Conservation (phyloP, 1,140 invertebrate genomes). For the Drosophila ambigua region DNA sequence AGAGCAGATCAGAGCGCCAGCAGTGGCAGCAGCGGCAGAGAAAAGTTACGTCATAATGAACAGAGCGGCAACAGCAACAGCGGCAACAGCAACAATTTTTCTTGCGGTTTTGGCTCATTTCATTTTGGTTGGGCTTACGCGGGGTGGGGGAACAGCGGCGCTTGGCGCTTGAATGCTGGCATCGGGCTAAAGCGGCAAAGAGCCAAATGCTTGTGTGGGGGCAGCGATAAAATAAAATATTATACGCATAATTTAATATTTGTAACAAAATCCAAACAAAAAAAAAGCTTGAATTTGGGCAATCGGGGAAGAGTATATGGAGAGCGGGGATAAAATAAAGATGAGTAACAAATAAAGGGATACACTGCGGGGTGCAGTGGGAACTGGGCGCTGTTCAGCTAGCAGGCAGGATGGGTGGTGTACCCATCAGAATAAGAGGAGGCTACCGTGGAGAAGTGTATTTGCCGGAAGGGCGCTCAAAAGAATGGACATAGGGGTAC, state of each 20-base stretch:
- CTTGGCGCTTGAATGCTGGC: too few relatives aligned
- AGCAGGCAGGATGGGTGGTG: too few relatives aligned
- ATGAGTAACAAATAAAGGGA: too few relatives aligned
- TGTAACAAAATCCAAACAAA: constrained; percentile 60
- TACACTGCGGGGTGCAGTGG: too few relatives aligned
- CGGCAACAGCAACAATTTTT: constrained; percentile 43
- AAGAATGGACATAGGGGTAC: too few relatives aligned
- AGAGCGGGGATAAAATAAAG: neutral
- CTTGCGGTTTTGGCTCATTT: constrained; percentile 77
- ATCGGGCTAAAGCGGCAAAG: too few relatives aligned
- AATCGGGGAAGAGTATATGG: neutral
- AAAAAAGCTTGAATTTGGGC: constrained; percentile 5
- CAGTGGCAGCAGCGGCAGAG: constrained; percentile 47
- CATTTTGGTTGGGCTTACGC: constrained; percentile 36
- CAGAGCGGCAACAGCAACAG: constrained; percentile 53
- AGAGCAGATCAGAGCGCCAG: constrained; percentile 20
- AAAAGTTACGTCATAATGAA: constrained; percentile 74
- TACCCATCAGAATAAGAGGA: too few relatives aligned
- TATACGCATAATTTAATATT: constrained; percentile 82
- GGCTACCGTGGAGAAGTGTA: too few relatives aligned
- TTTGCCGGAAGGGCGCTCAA: too few relatives aligned
- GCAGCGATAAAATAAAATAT: constrained; percentile 45
- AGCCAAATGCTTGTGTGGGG: too few relatives aligned
- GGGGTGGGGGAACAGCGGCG: neutral
- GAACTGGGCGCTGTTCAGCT: too few relatives aligned